Percentiles rank a stretch among this genome's conserved stretches.
Evolutionary conservation across 2,888 invertebrate genomes (phyloP).

Genomic region (Cantharis flavilabris): DNA sequence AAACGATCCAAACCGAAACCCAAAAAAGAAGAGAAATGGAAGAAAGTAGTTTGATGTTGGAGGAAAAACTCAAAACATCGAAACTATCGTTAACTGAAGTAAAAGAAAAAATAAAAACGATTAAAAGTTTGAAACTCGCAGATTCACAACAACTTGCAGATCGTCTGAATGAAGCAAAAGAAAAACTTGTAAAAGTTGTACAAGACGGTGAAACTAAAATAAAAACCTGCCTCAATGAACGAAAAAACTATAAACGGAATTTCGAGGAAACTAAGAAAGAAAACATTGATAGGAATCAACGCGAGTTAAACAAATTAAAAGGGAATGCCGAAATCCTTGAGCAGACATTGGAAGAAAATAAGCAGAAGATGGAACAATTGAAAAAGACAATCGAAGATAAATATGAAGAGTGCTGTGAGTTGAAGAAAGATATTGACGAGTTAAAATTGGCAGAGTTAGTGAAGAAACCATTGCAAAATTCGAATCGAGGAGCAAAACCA

Average conservation of each 20-base stretch:
- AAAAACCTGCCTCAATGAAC: not conserved
- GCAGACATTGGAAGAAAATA: no score
- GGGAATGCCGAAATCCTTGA: not conserved
- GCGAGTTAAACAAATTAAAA: not conserved
- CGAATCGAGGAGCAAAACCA: not conserved
- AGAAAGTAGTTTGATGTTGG: not conserved
- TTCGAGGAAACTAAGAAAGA: not conserved
- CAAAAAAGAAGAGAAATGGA: not conserved
- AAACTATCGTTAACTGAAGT: not conserved
- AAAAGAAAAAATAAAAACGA: not conserved
- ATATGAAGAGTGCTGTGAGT: not conserved
- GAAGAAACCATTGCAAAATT: not conserved
- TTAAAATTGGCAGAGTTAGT: not conserved
- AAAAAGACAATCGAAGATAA: not conserved
- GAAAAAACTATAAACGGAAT: not conserved
- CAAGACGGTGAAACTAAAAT: not conserved
- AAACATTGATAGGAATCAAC: not conserved
- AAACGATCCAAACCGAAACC: not conserved
- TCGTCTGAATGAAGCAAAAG: not conserved
- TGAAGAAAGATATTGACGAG: not conserved
- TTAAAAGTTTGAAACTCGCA: not conserved
- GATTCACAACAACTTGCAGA: not conserved
- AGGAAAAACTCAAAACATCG: not conserved
- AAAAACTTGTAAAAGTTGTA: not conserved
- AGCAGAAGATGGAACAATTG: not conserved